These are phyloP conservation scores for Colletes gigas DNA, from an alignment of 1,140 invertebrate genomes.

Conservation along the genomic window DNA sequence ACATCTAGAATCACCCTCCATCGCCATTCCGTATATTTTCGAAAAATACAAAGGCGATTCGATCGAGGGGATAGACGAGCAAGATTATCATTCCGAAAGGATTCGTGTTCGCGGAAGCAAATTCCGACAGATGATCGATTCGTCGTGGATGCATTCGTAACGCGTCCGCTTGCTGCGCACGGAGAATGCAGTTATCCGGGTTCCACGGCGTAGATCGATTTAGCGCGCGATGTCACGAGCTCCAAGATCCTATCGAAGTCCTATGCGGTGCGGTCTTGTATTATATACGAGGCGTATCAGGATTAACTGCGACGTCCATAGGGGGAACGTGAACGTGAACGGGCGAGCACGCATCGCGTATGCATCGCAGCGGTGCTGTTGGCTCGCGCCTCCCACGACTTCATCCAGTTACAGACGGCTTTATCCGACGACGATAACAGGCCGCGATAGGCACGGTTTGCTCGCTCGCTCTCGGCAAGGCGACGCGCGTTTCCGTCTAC, in stretches of 20 bases:
- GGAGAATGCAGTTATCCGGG: neutral
- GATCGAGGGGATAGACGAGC: too few species aligned
- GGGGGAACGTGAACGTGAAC: neutral
- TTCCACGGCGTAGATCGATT: neutral
- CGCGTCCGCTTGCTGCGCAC: neutral
- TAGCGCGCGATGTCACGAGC: neutral
- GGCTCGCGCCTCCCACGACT: slow-evolving; percentile 4
- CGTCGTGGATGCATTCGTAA: neutral
- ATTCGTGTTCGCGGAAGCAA: too few species aligned
- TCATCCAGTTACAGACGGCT: slow-evolving; percentile 39
- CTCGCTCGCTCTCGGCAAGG: slow-evolving; percentile 28
- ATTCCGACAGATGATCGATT: neutral
- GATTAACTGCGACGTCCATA: slow-evolving; percentile 16
- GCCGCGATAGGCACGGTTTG: slow-evolving; percentile 15
- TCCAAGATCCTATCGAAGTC: slow-evolving; percentile 8
- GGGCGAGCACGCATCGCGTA: neutral
- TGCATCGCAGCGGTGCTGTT: neutral
- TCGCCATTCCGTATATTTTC: too few species aligned
- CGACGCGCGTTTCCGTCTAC: slow-evolving; percentile 38
- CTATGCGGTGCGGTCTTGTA: neutral
- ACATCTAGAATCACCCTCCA: too few species aligned
- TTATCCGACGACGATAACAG: slow-evolving; percentile 30
- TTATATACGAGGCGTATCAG: slow-evolving; percentile 10
- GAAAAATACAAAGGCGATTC: too few species aligned
- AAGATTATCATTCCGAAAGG: too few species aligned